phyloP scores from a whole-genome alignment of 1,140 invertebrate genomes.

The Grapholita molesta region DNA sequence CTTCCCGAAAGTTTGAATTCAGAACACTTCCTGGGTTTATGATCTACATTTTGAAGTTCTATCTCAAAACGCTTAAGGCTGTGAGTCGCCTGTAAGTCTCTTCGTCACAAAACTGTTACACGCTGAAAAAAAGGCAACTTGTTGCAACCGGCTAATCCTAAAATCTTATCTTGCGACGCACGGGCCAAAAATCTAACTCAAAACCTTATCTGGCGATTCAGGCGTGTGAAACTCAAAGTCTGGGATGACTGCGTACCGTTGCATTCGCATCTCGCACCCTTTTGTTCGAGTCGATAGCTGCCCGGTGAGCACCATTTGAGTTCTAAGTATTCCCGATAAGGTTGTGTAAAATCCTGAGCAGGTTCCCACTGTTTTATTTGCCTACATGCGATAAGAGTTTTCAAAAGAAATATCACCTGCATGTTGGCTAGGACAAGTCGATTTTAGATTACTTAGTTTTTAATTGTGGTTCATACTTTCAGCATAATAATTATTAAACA shows the following conservation, averaged over 20 bases:
- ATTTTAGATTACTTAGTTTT: not conserved
- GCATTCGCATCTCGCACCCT: constrained; percentile 12
- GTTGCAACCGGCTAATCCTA: not conserved
- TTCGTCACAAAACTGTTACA: not conserved
- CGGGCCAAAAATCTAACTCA: not conserved
- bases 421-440: not conserved
- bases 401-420: not conserved
- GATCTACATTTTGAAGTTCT: too few species aligned
- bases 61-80: too few species aligned
- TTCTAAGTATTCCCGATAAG: constrained; percentile 4
- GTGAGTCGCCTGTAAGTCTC: too few species aligned
- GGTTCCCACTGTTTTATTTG: constrained; percentile 10
- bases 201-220: not conserved
- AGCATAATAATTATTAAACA: too few species aligned
- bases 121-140: not conserved
- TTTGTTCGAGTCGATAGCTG: not conserved
- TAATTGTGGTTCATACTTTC: too few species aligned
- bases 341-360: not conserved
- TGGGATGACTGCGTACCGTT: not conserved
- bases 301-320: not conserved
- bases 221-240: constrained; percentile 7
- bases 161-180: not conserved
- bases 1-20: too few species aligned
- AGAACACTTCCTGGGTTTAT: too few species aligned
- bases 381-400: not conserved